Evolutionary conservation across 2,888 invertebrate genomes (phyloP), one percentile per base, ranked within the genome.

Genomic region (Nomada fabriciana): DNA sequence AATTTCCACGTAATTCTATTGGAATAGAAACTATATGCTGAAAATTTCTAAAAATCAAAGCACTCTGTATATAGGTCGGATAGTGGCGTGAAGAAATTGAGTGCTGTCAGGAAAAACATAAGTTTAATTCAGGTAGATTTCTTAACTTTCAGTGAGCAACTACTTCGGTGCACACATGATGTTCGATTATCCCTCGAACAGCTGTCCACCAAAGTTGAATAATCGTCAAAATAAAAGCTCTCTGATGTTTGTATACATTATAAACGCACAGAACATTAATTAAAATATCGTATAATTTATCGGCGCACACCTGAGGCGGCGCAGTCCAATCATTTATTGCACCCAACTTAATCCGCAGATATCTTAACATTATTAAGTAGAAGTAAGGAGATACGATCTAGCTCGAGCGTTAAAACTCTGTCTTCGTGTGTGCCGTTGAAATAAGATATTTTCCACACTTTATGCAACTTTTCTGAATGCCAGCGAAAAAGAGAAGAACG

Each of bases 371-470:
- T 69, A 72, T 63, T 43, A 53, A 63, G 43, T 63, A n/a, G 25
- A 55, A 55, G 29, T 13, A 23, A 20, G 15, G 25, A 65, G 55
- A 47, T 43, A 65, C 55, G 65, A 43, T 23, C 43, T 9, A 5
- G 15, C 29, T 2, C 29, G 70, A 43, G 64, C 72, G 65, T 72
- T 65, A 55, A 65, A 53, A 47, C 25, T n/a, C 20, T 65, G 18
- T 5, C 29, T 43, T 18, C 43, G 43, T 29, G 20, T 10, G 42
- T 15, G 5, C 15, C 36, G 11, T 20, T 29, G 61, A 61, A 80
- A 61, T 55, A 65, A 67, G 72, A 80, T 80, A 80, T 71, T 80
- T 80, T 71, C 65, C 43, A 18, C 43, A 67, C 60, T 72, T 29
- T 60, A 61, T 47, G 65, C 43, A 50, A 72, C 25, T 50, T 61